These are phyloP conservation scores for Argyra leucocephala DNA, from an alignment of 2,888 invertebrate species.

Conservation along the genomic window DNA sequence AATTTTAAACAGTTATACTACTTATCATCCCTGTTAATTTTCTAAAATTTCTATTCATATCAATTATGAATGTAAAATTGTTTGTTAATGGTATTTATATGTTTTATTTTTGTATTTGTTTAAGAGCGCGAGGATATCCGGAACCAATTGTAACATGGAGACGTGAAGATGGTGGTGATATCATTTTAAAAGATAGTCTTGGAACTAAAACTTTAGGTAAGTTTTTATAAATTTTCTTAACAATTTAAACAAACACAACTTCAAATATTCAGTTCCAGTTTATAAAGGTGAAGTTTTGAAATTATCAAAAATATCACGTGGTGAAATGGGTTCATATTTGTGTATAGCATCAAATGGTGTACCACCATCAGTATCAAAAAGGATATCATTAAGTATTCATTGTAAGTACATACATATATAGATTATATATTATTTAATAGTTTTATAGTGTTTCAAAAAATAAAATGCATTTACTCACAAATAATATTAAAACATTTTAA, in stretches of 20 bases:
- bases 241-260: background rate
- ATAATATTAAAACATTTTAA: too few relatives aligned
- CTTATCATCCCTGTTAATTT: too few relatives aligned
- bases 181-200: conserved; percentile 61
- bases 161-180: conserved; percentile 71
- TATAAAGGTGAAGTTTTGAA: conserved; percentile 68
- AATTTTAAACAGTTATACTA: too few relatives aligned
- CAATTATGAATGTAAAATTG: too few relatives aligned
- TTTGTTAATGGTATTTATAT: too few relatives aligned
- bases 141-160: conserved; percentile 73
- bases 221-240: conserved; percentile 14
- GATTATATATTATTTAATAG: too few relatives aligned
- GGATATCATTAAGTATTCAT: conserved; percentile 78
- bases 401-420: conserved; percentile 77
- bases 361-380: conserved; percentile 79
- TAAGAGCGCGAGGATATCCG: conserved; percentile 67
- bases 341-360: conserved; percentile 84
- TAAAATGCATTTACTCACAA: too few relatives aligned
- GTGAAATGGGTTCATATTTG: conserved; percentile 83
- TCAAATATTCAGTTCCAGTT: conserved; percentile 49
- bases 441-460: too few relatives aligned
- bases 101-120: conserved; percentile 7
- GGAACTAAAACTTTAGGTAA: conserved; percentile 57
- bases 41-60: too few relatives aligned
- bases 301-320: conserved; percentile 69